phyloP scores from a whole-genome alignment of 64 coral and sea anemone genomes.

The Orbicella faveolata region DNA sequence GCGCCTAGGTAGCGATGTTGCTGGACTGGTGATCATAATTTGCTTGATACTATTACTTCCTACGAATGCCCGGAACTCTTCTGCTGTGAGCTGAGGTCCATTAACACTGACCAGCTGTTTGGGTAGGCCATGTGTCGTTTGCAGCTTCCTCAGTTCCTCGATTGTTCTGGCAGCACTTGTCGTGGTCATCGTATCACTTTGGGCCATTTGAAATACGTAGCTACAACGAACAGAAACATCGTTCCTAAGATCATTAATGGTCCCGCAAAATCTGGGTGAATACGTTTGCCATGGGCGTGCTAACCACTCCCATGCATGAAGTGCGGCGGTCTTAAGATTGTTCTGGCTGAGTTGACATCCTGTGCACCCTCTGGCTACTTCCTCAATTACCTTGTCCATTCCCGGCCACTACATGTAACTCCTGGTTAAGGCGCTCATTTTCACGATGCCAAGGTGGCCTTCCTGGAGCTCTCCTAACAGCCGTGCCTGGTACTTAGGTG shows the following conservation, averaged over 20 bases:
- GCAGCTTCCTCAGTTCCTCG: slow-evolving; percentile 9
- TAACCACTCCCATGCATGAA: slow-evolving; percentile 41
- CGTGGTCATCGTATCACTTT: slow-evolving; percentile 28
- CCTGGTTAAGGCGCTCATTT: slow-evolving; percentile 44
- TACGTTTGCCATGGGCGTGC: slow-evolving; percentile 22
- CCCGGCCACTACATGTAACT: not conserved
- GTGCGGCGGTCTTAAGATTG: not conserved
- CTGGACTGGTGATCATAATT: not conserved
- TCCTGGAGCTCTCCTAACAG: slow-evolving; percentile 26
- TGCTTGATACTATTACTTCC: slow-evolving; percentile 17
- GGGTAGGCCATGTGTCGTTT: slow-evolving; percentile 21
- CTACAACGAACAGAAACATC: slow-evolving; percentile 52
- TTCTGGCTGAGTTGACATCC: slow-evolving; percentile 34
- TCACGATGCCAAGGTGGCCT: slow-evolving; percentile 14
- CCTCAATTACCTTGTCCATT: slow-evolving; percentile 34
- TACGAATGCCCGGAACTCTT: slow-evolving; percentile 40
- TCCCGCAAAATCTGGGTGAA: slow-evolving; percentile 25
- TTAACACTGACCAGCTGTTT: slow-evolving; percentile 47
- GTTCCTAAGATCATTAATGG: slow-evolving; percentile 1
- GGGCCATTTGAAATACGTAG: slow-evolving; percentile 2
- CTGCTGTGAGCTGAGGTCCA: slow-evolving; percentile 41
- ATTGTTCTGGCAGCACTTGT: slow-evolving; percentile 27
- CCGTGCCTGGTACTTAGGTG: not conserved
- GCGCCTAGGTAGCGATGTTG: slow-evolving; percentile 35
- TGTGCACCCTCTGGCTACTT: not conserved